These are phyloP conservation scores for Halocynthia roretzi DNA, from an alignment of 23 tunicate species.

Conservation along the genomic window DNA sequence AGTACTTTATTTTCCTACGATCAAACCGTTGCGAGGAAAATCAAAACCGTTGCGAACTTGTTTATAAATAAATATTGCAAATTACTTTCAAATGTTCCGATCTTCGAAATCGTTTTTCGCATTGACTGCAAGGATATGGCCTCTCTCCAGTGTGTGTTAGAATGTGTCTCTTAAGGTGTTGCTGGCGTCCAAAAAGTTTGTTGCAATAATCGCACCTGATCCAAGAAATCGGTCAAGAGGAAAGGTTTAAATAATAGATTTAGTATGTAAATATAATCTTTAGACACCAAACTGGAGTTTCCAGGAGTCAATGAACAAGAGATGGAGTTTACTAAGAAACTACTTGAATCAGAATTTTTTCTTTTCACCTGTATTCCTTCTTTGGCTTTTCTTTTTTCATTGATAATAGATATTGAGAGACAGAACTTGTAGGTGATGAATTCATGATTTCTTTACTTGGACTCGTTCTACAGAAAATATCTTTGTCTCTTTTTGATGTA, in stretches of 20 bases:
- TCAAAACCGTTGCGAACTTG: too few relatives aligned
- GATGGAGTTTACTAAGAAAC: neutral
- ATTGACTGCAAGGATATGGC: slow-evolving; percentile 19
- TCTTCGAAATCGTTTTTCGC: slow-evolving; percentile 27
- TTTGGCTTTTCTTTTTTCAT: slow-evolving; percentile 83
- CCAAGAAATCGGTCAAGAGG: slow-evolving; percentile 40
- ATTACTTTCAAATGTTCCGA: slow-evolving; percentile 24
- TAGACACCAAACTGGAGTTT: neutral
- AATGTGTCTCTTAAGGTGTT: slow-evolving; percentile 65
- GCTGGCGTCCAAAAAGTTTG: slow-evolving; percentile 78
- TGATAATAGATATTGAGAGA: slow-evolving; percentile 26
- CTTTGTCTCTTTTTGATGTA: neutral
- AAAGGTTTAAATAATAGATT: slow-evolving; percentile 49
- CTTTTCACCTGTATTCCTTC: slow-evolving; percentile 63
- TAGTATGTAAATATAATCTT: slow-evolving; percentile 26
- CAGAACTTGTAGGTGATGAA: slow-evolving; percentile 31
- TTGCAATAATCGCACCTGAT: slow-evolving; percentile 70
- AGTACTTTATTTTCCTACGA: too few relatives aligned
- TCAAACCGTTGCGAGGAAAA: too few relatives aligned
- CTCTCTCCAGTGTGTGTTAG: slow-evolving; percentile 21
- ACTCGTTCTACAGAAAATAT: neutral
- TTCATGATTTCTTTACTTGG: slow-evolving; percentile 16
- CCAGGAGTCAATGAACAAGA: neutral
- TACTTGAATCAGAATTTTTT: too few relatives aligned
- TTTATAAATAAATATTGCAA: too few relatives aligned